phyloP scores from a whole-genome alignment of 1,140 invertebrate species.

The Lepidurus apus region DNA sequence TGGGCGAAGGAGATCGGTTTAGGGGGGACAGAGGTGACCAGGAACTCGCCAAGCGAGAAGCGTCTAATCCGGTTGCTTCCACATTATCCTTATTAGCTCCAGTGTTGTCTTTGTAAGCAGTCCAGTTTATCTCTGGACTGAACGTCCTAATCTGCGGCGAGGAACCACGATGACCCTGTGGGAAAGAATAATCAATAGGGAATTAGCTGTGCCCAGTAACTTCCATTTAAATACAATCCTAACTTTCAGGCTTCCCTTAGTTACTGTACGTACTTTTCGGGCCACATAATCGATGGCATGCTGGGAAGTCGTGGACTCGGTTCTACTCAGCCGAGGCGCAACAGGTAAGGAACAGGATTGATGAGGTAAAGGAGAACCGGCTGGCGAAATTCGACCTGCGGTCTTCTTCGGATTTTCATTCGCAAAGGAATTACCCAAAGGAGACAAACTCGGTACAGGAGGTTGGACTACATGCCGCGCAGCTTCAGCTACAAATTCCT shows the following conservation, averaged over 20 bases:
- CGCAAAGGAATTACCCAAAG: background rate
- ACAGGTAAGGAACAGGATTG: conserved; percentile 51
- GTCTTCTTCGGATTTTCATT: background rate
- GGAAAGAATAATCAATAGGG: conserved; percentile 21
- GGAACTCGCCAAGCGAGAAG: conserved; percentile 24
- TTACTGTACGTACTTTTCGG: conserved; percentile 34
- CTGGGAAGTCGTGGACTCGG: conserved; percentile 72
- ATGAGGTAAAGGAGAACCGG: conserved; percentile 43
- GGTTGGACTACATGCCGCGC: conserved; percentile 26
- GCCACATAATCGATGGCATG: conserved; percentile 64
- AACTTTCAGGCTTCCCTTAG: background rate
- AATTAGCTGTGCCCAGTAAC: background rate
- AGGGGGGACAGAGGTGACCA: conserved; percentile 16
- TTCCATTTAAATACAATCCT: conserved; percentile 25
- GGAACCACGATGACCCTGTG: conserved; percentile 61
- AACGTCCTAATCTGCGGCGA: conserved; percentile 59
- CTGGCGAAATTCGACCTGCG: conserved; percentile 11
- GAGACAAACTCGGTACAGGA: conserved; percentile 13
- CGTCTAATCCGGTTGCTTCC: background rate
- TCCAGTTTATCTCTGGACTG: conserved; percentile 28
- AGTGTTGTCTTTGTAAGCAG: background rate
- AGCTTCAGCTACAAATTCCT: conserved; percentile 6
- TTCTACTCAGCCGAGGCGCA: conserved; percentile 53
- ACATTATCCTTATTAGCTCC: background rate
- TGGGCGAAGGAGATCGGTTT: conserved; percentile 25